A percentile compares a stretch with the other conserved stretches of the same genome.
These are phyloP conservation scores for Patagioenas fasciata DNA, from an alignment of 2,113 vertebrate species.

Conservation along the genomic window DNA sequence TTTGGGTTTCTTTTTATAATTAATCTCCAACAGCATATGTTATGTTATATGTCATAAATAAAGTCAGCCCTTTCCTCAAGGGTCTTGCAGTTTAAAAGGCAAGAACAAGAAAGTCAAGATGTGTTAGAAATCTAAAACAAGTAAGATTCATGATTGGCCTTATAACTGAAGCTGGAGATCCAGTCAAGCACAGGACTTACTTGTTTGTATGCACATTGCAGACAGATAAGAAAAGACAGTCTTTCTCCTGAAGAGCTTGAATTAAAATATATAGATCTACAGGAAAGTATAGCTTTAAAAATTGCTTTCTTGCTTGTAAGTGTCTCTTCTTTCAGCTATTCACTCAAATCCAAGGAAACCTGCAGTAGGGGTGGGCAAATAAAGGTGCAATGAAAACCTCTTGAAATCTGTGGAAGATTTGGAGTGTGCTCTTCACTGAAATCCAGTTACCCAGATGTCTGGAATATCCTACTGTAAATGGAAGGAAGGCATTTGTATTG, in stretches of 20 bases:
- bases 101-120: neutral
- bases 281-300: neutral
- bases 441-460: neutral
- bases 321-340: neutral
- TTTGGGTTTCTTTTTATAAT: constrained; percentile 6
- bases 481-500: neutral
- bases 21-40: neutral
- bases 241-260: neutral
- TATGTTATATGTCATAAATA: constrained; percentile 16
- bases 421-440: neutral
- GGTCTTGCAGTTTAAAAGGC: neutral
- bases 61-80: constrained; percentile 5
- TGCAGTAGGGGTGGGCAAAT: neutral
- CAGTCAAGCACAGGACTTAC: neutral
- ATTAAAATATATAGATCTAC: neutral
- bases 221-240: neutral
- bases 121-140: neutral
- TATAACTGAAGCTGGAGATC: neutral
- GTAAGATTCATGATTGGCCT: neutral
- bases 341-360: neutral
- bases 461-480: neutral
- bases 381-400: neutral
- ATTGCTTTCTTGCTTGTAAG: neutral
- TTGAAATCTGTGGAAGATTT: neutral
- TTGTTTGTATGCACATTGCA: neutral